Evolutionary conservation across 2,113 vertebrate species (phyloP).

Genomic region (Plecturocebus donacophilus): DNA sequence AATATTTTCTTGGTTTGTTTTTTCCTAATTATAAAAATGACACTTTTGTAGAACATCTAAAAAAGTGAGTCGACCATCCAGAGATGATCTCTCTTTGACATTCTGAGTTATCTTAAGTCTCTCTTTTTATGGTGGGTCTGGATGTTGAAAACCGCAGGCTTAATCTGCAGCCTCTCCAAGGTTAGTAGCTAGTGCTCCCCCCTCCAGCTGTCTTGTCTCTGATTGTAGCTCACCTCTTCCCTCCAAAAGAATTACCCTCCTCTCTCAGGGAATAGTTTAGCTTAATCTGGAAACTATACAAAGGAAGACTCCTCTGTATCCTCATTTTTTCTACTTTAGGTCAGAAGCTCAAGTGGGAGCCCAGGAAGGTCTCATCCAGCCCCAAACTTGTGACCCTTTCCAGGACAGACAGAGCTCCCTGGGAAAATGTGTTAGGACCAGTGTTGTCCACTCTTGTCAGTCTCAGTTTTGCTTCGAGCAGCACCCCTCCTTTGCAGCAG

Average conservation of each 20-base stretch:
- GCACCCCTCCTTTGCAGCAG: neutral
- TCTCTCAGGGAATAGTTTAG: neutral
- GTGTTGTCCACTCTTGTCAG: neutral
- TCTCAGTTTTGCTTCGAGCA: neutral
- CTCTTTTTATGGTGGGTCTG: neutral
- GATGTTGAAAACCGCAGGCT: neutral
- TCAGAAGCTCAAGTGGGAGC: neutral
- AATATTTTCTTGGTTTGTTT: neutral
- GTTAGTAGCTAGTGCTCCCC: neutral
- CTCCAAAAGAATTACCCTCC: neutral
- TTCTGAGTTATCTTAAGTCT: neutral
- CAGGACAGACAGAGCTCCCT: neutral
- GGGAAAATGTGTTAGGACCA: neutral
- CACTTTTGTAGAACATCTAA: neutral
- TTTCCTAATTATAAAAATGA: neutral
- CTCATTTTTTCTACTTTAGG: neutral
- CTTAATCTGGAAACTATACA: neutral
- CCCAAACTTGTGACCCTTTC: neutral
- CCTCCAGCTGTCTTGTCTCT: neutral
- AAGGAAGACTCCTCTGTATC: neutral
- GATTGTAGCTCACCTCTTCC: fast-evolving
- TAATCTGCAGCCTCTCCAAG: neutral
- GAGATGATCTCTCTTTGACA: neutral
- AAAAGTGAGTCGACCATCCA: neutral
- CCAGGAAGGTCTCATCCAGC: neutral